phyloP scores from a whole-genome alignment of 30 jellyfish, hydroid and myxozoan species.

The Clytia hemisphaerica region DNA sequence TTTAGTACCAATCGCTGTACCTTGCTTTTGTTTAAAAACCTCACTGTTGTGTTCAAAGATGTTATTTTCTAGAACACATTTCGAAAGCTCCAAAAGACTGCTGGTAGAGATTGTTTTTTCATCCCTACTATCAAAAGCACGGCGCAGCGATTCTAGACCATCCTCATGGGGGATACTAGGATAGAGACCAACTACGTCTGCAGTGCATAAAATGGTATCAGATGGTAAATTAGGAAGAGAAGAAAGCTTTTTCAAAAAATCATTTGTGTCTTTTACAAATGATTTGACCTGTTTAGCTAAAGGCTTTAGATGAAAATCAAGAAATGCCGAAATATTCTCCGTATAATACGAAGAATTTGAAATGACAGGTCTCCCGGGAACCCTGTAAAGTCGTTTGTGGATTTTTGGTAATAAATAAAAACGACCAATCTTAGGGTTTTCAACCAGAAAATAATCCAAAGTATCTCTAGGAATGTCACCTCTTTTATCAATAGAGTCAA shows the following conservation, averaged over 20 bases:
- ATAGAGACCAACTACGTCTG: slow-evolving; percentile 22
- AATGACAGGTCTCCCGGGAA: slow-evolving; percentile 31
- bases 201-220: neutral
- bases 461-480: too few species aligned
- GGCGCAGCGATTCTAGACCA: neutral
- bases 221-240: neutral
- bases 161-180: slow-evolving; percentile 18
- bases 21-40: neutral
- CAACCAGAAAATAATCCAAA: slow-evolving; percentile 5
- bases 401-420: slow-evolving; percentile 25
- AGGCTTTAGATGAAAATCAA: slow-evolving; percentile 19
- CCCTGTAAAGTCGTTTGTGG: neutral
- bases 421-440: slow-evolving; percentile 11
- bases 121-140: neutral
- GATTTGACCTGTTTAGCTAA: slow-evolving; percentile 6
- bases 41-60: neutral
- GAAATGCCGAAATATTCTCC: slow-evolving; percentile 12
- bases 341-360: slow-evolving; percentile 9
- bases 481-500: too few species aligned
- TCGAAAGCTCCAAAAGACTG: neutral
- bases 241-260: neutral
- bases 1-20: neutral
- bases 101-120: neutral
- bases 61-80: neutral
- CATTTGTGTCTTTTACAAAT: neutral